A percentile compares a stretch with the other conserved stretches of the same genome.
These are phyloP conservation scores for Pollenia griseotomentosa DNA, from an alignment of 2,888 invertebrate genomes.

Conservation along the genomic window DNA sequence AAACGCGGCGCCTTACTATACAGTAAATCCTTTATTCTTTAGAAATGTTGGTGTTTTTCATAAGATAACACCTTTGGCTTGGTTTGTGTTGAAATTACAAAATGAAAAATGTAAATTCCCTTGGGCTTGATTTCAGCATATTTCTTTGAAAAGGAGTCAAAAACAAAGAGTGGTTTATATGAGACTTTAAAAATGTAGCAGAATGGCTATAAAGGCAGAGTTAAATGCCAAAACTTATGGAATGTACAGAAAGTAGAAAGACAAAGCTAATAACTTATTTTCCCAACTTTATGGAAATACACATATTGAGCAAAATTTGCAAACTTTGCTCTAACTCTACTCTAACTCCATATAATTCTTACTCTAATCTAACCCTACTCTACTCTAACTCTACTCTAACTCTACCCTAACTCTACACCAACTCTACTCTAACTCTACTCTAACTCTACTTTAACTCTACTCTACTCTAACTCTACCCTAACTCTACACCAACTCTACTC, in stretches of 20 bases:
- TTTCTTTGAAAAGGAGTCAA: slow-evolving; percentile 8
- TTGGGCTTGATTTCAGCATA: slow-evolving; percentile 68
- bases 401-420: no score
- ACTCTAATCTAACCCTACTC: no score
- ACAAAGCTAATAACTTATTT: no score
- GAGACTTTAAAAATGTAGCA: background rate
- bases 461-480: no score
- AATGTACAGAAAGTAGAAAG: background rate
- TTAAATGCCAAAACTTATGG: background rate
- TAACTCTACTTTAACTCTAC: no score
- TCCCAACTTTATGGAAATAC: background rate
- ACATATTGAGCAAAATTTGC: no score
- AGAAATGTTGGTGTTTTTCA: background rate
- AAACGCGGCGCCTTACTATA: slow-evolving; percentile 69
- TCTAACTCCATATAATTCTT: no score
- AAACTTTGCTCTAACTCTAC: no score
- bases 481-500: no score
- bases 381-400: no score
- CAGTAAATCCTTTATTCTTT: slow-evolving; percentile 42
- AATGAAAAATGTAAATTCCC: slow-evolving; percentile 75
- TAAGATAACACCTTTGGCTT: slow-evolving; percentile 16
- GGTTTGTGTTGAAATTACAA: slow-evolving; percentile 60
- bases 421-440: background rate
- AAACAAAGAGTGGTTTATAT: slow-evolving; percentile 36
- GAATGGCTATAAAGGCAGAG: slow-evolving; percentile 31